phyloP scores from a whole-genome alignment of 2,113 vertebrate genomes.

The Cervus canadensis region DNA sequence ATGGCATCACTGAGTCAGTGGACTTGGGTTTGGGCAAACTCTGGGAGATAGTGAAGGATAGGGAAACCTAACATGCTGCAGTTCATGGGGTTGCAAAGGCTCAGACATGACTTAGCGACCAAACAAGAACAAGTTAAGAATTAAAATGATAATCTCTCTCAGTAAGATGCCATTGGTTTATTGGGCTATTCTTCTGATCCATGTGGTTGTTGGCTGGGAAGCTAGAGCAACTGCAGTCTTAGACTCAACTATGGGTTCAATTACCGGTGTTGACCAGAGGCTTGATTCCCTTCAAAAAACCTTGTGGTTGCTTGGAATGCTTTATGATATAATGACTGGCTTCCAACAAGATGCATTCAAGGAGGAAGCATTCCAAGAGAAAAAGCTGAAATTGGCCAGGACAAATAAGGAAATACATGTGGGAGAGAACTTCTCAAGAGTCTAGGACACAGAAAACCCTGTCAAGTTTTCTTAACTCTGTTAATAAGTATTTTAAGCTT shows the following conservation, averaged over 20 bases:
- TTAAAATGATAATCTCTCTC: neutral
- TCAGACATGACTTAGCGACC: neutral
- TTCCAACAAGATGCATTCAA: neutral
- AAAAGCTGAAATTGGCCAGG: neutral
- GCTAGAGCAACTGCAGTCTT: rapidly evolving
- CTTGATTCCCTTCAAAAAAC: neutral
- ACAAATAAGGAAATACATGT: neutral
- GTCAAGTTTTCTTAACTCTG: neutral
- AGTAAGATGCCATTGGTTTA: neutral
- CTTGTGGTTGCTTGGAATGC: neutral
- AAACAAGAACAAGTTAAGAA: neutral
- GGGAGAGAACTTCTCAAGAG: neutral
- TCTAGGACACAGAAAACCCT: neutral
- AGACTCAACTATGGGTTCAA: neutral
- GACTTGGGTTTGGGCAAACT: neutral
- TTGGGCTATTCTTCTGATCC: neutral
- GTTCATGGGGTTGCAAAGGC: neutral
- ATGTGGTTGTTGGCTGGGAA: neutral
- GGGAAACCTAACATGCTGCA: neutral
- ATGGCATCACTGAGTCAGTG: neutral
- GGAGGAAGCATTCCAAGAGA: neutral
- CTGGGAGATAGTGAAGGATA: neutral
- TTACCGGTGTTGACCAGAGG: neutral
- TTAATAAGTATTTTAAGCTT: neutral
- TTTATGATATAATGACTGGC: rapidly evolving